Conservation (phyloP, 2,797 vertebrate genomes). For the Dicrostonyx torquatus region DNA sequence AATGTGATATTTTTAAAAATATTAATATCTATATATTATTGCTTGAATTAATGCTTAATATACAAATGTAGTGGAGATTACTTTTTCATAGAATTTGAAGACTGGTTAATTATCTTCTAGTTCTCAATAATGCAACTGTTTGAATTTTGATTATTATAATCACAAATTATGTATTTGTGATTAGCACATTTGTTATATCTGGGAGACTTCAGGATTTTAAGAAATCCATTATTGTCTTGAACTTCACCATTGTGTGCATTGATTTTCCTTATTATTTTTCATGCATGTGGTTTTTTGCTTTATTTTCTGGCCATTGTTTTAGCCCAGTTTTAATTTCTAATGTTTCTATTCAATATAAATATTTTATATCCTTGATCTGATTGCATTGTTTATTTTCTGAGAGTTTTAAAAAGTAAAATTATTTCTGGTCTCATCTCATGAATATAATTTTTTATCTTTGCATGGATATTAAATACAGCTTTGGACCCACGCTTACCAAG, state of each 20-base stretch:
- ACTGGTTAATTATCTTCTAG: background rate
- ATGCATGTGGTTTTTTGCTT: background rate
- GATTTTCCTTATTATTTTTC: background rate
- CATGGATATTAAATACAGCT: background rate
- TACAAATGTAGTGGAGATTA: background rate
- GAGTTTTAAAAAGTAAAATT: background rate
- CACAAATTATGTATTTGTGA: background rate
- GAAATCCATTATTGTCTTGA: background rate
- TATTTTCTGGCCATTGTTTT: background rate
- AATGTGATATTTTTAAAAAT: background rate
- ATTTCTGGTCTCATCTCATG: background rate
- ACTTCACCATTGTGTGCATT: background rate
- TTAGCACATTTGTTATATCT: background rate
- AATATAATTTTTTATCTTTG: background rate
- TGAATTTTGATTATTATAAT: background rate
- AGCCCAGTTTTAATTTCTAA: background rate
- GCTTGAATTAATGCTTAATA: background rate
- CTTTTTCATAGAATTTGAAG: background rate
- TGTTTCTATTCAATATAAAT: background rate
- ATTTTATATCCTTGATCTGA: background rate
- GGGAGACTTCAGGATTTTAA: background rate
- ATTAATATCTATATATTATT: background rate
- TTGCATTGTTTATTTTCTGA: slow-evolving; percentile 19
- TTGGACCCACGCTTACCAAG: background rate
- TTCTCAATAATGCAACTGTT: background rate